Percentiles rank a stretch among this genome's conserved stretches.
phyloP scores from a whole-genome alignment of 1,140 invertebrate species.

The Conus betulinus region DNA sequence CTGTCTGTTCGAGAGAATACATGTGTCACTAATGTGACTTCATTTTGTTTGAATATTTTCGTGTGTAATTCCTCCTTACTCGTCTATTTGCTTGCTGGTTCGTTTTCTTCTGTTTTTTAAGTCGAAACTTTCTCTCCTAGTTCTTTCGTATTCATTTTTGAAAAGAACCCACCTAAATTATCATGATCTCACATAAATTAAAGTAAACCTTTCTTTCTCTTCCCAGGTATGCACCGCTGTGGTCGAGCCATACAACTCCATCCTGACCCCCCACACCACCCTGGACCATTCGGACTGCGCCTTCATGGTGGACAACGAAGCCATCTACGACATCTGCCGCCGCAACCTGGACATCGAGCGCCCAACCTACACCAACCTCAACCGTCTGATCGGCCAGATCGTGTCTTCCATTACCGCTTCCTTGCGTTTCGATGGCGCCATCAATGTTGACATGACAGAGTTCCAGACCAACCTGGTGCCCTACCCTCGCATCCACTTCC shows the following conservation, averaged over 20 bases:
- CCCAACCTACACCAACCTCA: slow-evolving; percentile 77
- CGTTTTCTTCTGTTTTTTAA: too few relatives aligned
- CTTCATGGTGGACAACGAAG: slow-evolving; percentile 88
- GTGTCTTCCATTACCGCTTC: slow-evolving; percentile 79
- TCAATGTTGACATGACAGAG: slow-evolving; percentile 84
- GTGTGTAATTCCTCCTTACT: too few relatives aligned
- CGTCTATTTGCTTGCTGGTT: too few relatives aligned
- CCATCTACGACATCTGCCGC: slow-evolving; percentile 93
- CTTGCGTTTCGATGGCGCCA: slow-evolving; percentile 83
- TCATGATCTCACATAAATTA: too few relatives aligned
- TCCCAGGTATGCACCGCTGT: slow-evolving; percentile 53
- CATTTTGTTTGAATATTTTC: too few relatives aligned
- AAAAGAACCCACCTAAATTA: too few relatives aligned
- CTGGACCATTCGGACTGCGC: slow-evolving; percentile 75
- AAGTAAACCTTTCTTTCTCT: not conserved
- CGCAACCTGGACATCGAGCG: slow-evolving; percentile 90
- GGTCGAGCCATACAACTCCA: slow-evolving; percentile 72
- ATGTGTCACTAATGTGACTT: too few relatives aligned
- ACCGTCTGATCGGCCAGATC: slow-evolving; percentile 72
- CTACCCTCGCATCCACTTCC: slow-evolving; percentile 62
- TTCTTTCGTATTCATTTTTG: too few relatives aligned
- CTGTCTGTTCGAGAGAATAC: too few relatives aligned
- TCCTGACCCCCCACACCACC: slow-evolving; percentile 75
- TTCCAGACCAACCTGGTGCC: slow-evolving; percentile 82
- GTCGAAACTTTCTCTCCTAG: too few relatives aligned